Evolutionary conservation across 2,888 invertebrate genomes (phyloP).

Genomic region (Ctena decussata): DNA sequence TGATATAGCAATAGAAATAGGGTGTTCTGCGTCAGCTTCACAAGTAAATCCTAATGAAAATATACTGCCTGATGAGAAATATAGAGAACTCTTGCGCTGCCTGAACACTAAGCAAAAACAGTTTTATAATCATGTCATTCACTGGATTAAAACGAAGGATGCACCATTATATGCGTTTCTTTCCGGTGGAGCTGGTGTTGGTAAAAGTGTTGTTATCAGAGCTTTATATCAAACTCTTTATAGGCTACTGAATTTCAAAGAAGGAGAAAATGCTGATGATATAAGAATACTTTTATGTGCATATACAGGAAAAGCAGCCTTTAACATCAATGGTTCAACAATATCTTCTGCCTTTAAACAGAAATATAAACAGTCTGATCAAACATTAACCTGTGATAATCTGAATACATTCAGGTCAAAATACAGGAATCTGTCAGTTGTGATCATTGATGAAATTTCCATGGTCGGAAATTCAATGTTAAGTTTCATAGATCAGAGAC

Average conservation of each 20-base stretch:
- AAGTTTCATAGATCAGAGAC: constrained; percentile 54
- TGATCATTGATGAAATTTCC: constrained; percentile 64
- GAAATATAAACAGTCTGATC: constrained; percentile 40
- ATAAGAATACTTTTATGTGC: constrained; percentile 60
- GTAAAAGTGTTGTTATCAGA: constrained; percentile 62
- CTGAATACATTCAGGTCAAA: constrained; percentile 54
- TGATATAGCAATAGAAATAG: constrained; percentile 56
- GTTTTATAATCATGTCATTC: constrained; percentile 56
- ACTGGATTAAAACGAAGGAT: constrained; percentile 40
- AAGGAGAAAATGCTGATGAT: constrained; percentile 59
- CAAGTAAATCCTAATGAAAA: constrained; percentile 20
- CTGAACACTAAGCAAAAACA: constrained; percentile 51
- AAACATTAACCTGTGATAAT: constrained; percentile 44
- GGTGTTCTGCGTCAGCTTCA: constrained; percentile 9
- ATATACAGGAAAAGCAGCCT: constrained; percentile 58
- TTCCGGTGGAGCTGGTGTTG: constrained; percentile 63
- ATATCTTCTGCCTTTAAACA: constrained; percentile 34
- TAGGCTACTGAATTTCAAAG: constrained; percentile 38
- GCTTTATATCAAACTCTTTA: constrained; percentile 58
- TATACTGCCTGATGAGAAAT: constrained; percentile 41
- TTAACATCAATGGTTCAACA: constrained; percentile 26
- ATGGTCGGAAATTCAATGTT: constrained; percentile 63
- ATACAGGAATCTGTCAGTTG: constrained; percentile 52
- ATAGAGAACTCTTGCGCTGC: constrained; percentile 25
- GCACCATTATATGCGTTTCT: constrained; percentile 54